Evolutionary conservation across 2,797 vertebrate genomes (phyloP).

Genomic region (Xerus rutilus): DNA sequence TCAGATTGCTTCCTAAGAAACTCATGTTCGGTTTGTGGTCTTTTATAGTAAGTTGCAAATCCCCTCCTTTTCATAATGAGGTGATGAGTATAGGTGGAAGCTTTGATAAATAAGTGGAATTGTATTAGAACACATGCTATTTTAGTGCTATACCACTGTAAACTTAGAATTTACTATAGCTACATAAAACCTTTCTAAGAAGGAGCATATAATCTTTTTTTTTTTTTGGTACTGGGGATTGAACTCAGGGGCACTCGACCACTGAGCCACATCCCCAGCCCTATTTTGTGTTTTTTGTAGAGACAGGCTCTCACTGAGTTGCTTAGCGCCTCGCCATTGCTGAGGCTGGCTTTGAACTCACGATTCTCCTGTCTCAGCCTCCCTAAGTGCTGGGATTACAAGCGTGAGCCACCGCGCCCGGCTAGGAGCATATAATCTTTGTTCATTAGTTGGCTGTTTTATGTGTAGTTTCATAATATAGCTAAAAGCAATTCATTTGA

Average conservation of each 20-base stretch:
- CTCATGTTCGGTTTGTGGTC: background rate
- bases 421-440: background rate
- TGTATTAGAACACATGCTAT: conserved; percentile 26
- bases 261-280: no score
- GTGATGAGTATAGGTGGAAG: background rate
- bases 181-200: conserved; percentile 20
- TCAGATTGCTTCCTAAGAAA: background rate
- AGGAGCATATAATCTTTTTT: background rate
- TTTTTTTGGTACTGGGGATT: no score
- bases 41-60: conserved; percentile 12
- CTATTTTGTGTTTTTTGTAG: no score
- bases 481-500: conserved; percentile 53
- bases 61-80: conserved; percentile 20
- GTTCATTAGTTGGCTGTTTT: conserved; percentile 29
- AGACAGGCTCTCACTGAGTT: no score
- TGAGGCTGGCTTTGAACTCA: no score
- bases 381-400: no score
- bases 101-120: conserved; percentile 5
- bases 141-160: background rate
- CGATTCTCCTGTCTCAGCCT: no score
- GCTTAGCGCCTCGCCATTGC: no score
- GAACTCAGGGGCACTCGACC: no score
- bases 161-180: background rate
- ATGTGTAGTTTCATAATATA: conserved; percentile 50
- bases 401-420: no score